Evolutionary conservation across 1,140 invertebrate species (phyloP).

Genomic region (Augochlora pura): DNA sequence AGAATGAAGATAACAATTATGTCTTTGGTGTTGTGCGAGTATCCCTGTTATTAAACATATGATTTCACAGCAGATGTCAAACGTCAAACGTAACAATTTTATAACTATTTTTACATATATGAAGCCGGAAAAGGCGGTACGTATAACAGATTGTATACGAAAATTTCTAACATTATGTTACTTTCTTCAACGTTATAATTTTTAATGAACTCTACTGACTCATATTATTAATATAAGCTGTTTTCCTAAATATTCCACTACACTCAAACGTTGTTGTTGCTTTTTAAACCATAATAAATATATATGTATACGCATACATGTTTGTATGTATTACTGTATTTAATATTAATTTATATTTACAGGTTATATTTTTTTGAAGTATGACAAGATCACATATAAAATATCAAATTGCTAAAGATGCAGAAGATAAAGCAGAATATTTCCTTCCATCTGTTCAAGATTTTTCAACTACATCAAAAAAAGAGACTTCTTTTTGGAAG

Average conservation of each 20-base stretch:
- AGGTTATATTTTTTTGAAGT: conserved; percentile 56
- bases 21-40: background rate
- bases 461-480: conserved; percentile 66
- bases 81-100: conserved; percentile 30
- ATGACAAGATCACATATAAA: conserved; percentile 78
- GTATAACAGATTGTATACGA: conserved; percentile 2
- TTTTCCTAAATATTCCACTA: background rate
- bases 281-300: background rate
- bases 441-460: conserved; percentile 71
- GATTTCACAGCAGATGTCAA: conserved; percentile 16
- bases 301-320: background rate
- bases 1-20: conserved; percentile 22
- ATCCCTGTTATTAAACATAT: background rate
- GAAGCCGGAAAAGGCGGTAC: conserved; percentile 22
- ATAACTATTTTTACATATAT: conserved; percentile 16
- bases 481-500: conserved; percentile 67
- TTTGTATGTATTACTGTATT: background rate
- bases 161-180: background rate
- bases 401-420: conserved; percentile 76
- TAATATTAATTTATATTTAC: conserved; percentile 32
- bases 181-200: background rate
- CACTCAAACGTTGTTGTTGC: background rate
- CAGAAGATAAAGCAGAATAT: conserved; percentile 74
- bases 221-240: background rate
- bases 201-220: background rate